Conservation (phyloP, 2,797 vertebrate species). For the Etheostoma nigrum region DNA sequence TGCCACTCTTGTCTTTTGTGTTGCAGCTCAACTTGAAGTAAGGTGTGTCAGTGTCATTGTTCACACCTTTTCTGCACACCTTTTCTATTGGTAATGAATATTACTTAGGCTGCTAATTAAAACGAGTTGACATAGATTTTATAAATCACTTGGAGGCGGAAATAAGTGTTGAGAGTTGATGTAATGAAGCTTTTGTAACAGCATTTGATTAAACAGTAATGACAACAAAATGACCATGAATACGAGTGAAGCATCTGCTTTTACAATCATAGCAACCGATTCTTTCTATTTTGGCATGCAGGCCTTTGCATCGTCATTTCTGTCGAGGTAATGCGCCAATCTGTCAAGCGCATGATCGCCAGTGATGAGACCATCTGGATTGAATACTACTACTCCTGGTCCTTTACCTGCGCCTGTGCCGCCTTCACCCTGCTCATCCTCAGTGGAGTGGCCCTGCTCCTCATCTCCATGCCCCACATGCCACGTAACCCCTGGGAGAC, state of each 20-base stretch:
- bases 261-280: not conserved
- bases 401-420: conserved; percentile 93
- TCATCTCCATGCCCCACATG: conserved; percentile 96
- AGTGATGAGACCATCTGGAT: conserved; percentile 95
- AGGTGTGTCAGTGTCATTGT: not conserved
- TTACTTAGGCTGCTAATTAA: conserved; percentile 24
- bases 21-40: conserved; percentile 9
- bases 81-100: conserved; percentile 9
- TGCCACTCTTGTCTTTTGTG: not conserved
- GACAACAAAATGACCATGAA: conserved; percentile 20
- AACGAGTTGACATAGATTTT: conserved; percentile 23
- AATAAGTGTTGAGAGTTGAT: conserved; percentile 6
- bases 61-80: not conserved
- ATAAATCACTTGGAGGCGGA: conserved; percentile 8
- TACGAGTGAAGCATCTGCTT: conserved; percentile 21
- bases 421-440: conserved; percentile 94
- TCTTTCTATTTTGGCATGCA: conserved; percentile 68
- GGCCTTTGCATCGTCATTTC: conserved; percentile 96
- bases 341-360: conserved; percentile 95
- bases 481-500: conserved; percentile 98
- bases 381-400: conserved; percentile 95
- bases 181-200: conserved; percentile 4
- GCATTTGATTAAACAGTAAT: conserved; percentile 13
- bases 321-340: conserved; percentile 96
- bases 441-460: conserved; percentile 89